Conservation (phyloP, 1,140 invertebrate species). For the Trachymyrmex cornetzi region DNA sequence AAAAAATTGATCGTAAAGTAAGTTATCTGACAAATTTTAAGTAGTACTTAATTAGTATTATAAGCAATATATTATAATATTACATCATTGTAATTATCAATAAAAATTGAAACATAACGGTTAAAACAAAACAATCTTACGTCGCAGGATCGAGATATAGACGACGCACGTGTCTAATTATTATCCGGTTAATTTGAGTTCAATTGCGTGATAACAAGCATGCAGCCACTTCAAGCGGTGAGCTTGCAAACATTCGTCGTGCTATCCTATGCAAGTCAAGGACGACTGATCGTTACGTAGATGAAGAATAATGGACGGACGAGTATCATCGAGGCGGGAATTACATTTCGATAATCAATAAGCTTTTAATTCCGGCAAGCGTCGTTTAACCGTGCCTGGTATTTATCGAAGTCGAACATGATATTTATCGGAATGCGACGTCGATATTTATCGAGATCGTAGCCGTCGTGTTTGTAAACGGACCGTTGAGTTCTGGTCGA, state of each 20-base stretch:
- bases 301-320: slow-evolving; percentile 23
- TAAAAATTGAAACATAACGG: background rate
- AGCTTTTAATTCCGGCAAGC: slow-evolving; percentile 58
- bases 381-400: slow-evolving; percentile 59
- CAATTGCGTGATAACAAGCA: slow-evolving; percentile 45
- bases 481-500: background rate
- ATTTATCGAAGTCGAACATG: slow-evolving; percentile 60
- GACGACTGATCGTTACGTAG: slow-evolving; percentile 11
- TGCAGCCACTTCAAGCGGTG: slow-evolving; percentile 9
- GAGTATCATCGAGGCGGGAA: slow-evolving; percentile 27
- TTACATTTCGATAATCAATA: slow-evolving; percentile 65
- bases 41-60: background rate
- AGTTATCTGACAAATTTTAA: background rate
- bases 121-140: slow-evolving; percentile 8
- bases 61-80: background rate
- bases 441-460: slow-evolving; percentile 49
- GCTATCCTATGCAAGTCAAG: slow-evolving; percentile 45
- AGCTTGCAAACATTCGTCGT: background rate
- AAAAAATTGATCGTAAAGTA: background rate
- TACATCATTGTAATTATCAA: background rate
- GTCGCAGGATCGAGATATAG: background rate
- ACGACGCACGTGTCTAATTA: slow-evolving; percentile 41
- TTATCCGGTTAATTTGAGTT: slow-evolving; percentile 33
- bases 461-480: slow-evolving; percentile 20
- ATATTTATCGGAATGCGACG: slow-evolving; percentile 54